Percentiles rank a stretch among this genome's conserved stretches.
Evolutionary conservation across 2,113 vertebrate species (phyloP).

Genomic region (Raja brachyura): DNA sequence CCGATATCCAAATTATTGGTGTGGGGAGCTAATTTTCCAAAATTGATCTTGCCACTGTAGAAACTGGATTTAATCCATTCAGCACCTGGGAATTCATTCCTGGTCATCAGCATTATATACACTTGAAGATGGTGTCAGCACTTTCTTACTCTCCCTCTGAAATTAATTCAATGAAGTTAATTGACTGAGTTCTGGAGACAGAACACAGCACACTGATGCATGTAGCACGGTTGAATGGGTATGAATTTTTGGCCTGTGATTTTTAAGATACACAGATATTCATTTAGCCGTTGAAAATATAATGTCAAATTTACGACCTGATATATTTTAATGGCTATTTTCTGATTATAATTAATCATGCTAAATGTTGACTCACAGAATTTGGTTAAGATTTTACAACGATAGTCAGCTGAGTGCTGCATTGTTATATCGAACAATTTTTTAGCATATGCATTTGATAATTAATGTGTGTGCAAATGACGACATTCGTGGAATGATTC

Average conservation of each 20-base stretch:
- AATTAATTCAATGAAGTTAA: too few species aligned
- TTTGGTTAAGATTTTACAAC: not conserved
- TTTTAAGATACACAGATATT: not conserved
- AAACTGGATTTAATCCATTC: not conserved
- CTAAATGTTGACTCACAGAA: not conserved
- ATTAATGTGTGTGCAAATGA: not conserved
- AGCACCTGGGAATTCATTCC: too few species aligned
- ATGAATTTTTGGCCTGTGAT: too few species aligned
- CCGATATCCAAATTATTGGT: not conserved
- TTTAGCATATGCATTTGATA: not conserved
- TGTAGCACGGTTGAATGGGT: too few species aligned
- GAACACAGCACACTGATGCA: too few species aligned
- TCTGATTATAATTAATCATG: slow-evolving; percentile 12
- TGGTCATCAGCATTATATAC: too few species aligned
- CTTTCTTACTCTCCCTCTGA: too few species aligned
- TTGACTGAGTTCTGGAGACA: too few species aligned
- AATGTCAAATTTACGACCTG: slow-evolving; percentile 4
- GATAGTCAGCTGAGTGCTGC: not conserved
- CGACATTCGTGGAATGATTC: not conserved
- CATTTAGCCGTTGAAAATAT: slow-evolving; percentile 1
- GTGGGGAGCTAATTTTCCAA: not conserved
- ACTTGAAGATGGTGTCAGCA: too few species aligned
- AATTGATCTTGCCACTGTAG: not conserved
- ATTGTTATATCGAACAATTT: not conserved
- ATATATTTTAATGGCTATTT: slow-evolving; percentile 11